These are phyloP conservation scores for Heloderma charlesbogerti DNA, from an alignment of 2,113 vertebrate species.

Conservation along the genomic window DNA sequence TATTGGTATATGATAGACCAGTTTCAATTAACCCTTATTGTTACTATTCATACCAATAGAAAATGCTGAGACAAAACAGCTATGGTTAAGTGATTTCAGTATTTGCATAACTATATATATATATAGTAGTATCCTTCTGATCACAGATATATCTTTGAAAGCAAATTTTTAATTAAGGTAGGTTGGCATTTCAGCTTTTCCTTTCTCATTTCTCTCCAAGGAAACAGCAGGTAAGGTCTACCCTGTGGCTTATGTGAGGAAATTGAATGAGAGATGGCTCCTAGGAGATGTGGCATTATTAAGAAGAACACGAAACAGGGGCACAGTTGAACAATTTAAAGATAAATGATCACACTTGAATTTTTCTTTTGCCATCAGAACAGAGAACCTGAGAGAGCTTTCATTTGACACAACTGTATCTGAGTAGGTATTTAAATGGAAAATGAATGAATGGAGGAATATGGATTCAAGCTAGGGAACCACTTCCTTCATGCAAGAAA, in stretches of 20 bases:
- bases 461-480: constrained; percentile 6
- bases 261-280: constrained; percentile 56
- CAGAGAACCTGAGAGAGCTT: constrained; percentile 35
- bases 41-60: constrained; percentile 13
- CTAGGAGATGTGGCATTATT: constrained; percentile 71
- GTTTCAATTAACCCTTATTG: not conserved
- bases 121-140: constrained; percentile 54
- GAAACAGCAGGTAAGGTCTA: constrained; percentile 70
- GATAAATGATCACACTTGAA: constrained; percentile 58
- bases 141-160: constrained; percentile 52
- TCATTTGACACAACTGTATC: constrained; percentile 52
- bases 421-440: constrained; percentile 36
- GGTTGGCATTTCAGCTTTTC: constrained; percentile 59
- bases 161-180: constrained; percentile 75
- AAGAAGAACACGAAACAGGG: constrained; percentile 70
- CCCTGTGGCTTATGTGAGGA: constrained; percentile 61
- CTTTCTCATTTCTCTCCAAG: not conserved
- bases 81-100: constrained; percentile 67
- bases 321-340: constrained; percentile 64
- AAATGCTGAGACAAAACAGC: not conserved
- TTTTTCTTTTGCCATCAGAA: constrained; percentile 50
- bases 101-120: constrained; percentile 46
- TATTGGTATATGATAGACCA: not conserved
- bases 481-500: constrained; percentile 15
- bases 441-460: constrained; percentile 34